Evolutionary conservation across 2,888 invertebrate genomes (phyloP), one percentile per base, ranked within the genome.

Genomic region (Hypercompe scribonia): DNA sequence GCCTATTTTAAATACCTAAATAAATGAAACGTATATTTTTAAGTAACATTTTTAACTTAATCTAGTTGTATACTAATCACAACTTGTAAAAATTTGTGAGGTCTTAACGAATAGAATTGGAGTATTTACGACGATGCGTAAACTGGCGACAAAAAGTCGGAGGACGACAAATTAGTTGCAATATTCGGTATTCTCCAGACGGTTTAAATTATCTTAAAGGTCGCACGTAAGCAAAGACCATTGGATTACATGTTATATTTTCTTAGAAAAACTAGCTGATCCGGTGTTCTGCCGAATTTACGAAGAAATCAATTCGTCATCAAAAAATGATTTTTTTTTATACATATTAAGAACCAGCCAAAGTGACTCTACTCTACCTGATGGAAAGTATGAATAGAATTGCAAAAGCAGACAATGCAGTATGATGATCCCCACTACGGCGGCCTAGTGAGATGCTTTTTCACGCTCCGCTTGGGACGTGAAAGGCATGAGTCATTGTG

Each of bases 51-150:
- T 63, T 70, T 65, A 66, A 68, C 58, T 50, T 61, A 67, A 50
- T 74, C 73, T 73, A 78, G 42, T 68, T 34, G 58, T 46, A 74
- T 39, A 58, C 42, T 80, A 82, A 73, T 82, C 81, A 81, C 81
- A 82, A 81, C 76, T 73, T 75, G 63, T 58, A 65, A 72, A 72
- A 13, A 65, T 71, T 42, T 67, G 72, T 72, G 76, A 72, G 71
- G 54, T 74, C 64, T 74, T 74, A 68, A 1, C n/a, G 13, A 42
- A 42, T 42, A 46, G 31, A 31, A 18, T 31, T 15, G 31, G 31
- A 61, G 31, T 13, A 46, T 46, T 3, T 42, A 21, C 39, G 21
- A 67, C 24, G 21, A 36, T 69, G 63, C 31, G 69, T 24, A 63
- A 3, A 42, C 18, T 13, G 31, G 42, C 11, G 13, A 61, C 61